These are phyloP conservation scores for Panurus biarmicus DNA, from an alignment of 2,113 vertebrate species.

Conservation along the genomic window DNA sequence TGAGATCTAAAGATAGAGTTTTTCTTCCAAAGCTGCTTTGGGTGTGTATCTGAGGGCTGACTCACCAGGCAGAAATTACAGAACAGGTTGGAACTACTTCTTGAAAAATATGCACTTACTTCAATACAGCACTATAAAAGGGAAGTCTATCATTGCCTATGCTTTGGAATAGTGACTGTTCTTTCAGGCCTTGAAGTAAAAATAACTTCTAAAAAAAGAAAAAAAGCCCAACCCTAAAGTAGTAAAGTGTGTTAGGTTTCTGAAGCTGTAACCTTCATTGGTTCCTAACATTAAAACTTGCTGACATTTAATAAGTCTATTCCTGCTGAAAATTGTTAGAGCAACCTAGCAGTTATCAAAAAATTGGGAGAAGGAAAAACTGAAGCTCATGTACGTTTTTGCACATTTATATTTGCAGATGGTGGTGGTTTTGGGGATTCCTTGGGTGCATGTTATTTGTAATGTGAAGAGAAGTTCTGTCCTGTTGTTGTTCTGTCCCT, in stretches of 20 bases:
- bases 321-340: background rate
- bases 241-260: background rate
- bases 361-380: background rate
- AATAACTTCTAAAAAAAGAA: background rate
- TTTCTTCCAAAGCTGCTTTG: background rate
- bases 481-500: background rate
- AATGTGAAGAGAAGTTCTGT: background rate
- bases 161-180: background rate
- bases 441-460: background rate
- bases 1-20: background rate
- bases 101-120: background rate
- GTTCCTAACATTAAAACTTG: background rate
- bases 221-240: background rate
- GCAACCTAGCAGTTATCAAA: background rate
- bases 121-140: background rate
- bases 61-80: conserved; percentile 15
- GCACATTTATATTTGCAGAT: background rate
- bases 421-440: background rate
- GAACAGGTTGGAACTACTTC: conserved; percentile 23
- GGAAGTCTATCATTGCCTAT: background rate
- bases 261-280: background rate
- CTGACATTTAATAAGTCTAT: background rate
- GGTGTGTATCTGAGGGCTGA: background rate
- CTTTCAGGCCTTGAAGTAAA: background rate
- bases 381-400: background rate